Evolutionary conservation across 2,888 invertebrate genomes (phyloP), one percentile per base, ranked within the genome.

Genomic region (Dorcus hopei): DNA sequence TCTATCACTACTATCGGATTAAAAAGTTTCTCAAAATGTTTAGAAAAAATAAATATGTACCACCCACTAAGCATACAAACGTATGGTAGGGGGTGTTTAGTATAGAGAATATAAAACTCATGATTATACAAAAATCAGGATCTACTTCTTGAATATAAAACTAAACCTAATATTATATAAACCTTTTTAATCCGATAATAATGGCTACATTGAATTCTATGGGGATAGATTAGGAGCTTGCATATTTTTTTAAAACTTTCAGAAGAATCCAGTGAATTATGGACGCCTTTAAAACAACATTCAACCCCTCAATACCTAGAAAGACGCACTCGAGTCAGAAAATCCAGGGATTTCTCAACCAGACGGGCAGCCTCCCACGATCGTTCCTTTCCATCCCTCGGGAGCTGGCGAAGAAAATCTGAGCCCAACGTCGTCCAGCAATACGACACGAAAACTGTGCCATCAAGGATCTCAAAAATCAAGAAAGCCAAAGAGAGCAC

Each of bases 231-330:
- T 6, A 1, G 26, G 3, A 33, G 26, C 4, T 33, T 7, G 7
- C 19, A 42, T 16, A 42, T 38, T 40, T 39, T 51, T 53, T 40
- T 16, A 45, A n/a, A 19, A 19, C 19, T 68, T 72, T 47, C 63
- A 76, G 77, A 76, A 58, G 75, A 77, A 54, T 65, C 67, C 51
- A 61, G 67, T 16, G 60, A 60, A 45, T 41, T 50, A 14, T 60
- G 60, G 60, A 45, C 54, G 14, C 60, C 77, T 2, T 87, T 88
- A 73, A 85, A 90, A 62, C 89, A 89, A 68, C 83, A 89, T 54
- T 90, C 91, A 26, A 93, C 94, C 0, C 95, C 95, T 0, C 94
- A 95, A 68, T 96, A 96, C 77, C 81, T 95, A 59, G 95, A 96
- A 74, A 88, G 91, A 65, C 82, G 95, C 33, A 91, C 92, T 9